Evolutionary conservation across 2,888 invertebrate species (phyloP), one percentile per base, ranked within the genome.

Genomic region (Heliconius ismenius): DNA sequence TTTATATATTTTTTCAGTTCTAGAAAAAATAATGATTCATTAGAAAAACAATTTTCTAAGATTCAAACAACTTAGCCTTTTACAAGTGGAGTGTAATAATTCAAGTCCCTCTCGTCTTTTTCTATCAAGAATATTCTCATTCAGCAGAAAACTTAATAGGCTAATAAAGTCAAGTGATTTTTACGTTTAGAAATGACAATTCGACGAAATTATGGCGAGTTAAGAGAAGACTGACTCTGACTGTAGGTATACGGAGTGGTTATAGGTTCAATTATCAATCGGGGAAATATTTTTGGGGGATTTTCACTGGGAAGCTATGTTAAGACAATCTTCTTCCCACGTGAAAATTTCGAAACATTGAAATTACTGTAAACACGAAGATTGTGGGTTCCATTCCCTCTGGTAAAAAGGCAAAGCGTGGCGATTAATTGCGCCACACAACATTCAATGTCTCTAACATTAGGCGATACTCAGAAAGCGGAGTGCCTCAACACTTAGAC

Each of bases 91-190:
- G 21, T 69, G 58, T 58, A 32, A 69, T 32, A 58, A 70, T 32
- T 70, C n/a, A 70, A 70, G 70, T 13, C 70, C 15, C 70, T 58
- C 54, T 54, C 70, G 32, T 32, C 28, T 58, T 32, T 26, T 32
- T 70, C 49, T 70, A 70, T 54, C n/a, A 70, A n/a, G 15, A 70
- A 70, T 54, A 58, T 58, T 58, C 15, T 15, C 32, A 24, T 70
- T 58, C 70, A 58, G 70, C 70, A 32, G 58, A 58, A 70, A 70
- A 32, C 70, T 58, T 70, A 70, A 58, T 70, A 32, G 70, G 70
- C n/a, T 70, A 58, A 70, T 70, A 70, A 67, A 67, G 24, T 70
- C 36, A 58, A 70, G 58, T 70, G 70, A 36, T 58, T 70, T 70
- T 70, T 58, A 54, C 32, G 24, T 18, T 13, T 15, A 1, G 32